Evolutionary conservation across 2,888 invertebrate genomes (phyloP).

Genomic region (Brachyptera risi): DNA sequence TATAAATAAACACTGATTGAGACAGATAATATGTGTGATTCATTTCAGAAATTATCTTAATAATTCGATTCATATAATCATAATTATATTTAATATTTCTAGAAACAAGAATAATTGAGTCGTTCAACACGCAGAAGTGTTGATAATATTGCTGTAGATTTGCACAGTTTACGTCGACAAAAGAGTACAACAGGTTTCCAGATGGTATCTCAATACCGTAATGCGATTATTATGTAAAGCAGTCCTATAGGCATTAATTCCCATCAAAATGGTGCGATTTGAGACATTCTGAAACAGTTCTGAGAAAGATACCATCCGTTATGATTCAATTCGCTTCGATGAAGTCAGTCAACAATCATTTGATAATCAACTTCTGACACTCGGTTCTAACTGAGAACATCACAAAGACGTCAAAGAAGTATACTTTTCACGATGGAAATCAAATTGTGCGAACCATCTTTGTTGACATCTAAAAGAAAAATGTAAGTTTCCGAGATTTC

Average conservation of each 20-base stretch:
- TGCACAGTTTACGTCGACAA: no score
- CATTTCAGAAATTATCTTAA: no score
- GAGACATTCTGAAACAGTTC: not conserved
- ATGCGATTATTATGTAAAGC: slow-evolving; percentile 2
- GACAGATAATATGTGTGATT: not conserved
- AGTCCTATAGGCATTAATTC: not conserved
- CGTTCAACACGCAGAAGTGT: no score
- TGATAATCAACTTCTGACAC: slow-evolving; percentile 3
- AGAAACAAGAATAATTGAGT: no score
- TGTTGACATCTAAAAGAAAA: no score
- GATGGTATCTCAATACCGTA: slow-evolving; percentile 9
- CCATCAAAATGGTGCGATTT: not conserved
- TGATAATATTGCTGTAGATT: no score
- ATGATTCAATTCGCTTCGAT: not conserved
- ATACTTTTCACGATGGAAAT: no score
- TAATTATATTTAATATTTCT: not conserved
- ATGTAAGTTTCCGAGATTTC: no score
- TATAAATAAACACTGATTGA: not conserved
- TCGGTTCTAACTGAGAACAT: no score
- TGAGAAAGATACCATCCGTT: slow-evolving; percentile 5
- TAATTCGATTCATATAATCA: no score
- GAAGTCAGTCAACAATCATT: not conserved
- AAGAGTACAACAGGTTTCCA: slow-evolving; percentile 4
- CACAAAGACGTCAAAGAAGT: no score
- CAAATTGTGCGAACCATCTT: no score